Evolutionary conservation across 2,888 invertebrate genomes (phyloP).

Genomic region (Chouioia cunea): DNA sequence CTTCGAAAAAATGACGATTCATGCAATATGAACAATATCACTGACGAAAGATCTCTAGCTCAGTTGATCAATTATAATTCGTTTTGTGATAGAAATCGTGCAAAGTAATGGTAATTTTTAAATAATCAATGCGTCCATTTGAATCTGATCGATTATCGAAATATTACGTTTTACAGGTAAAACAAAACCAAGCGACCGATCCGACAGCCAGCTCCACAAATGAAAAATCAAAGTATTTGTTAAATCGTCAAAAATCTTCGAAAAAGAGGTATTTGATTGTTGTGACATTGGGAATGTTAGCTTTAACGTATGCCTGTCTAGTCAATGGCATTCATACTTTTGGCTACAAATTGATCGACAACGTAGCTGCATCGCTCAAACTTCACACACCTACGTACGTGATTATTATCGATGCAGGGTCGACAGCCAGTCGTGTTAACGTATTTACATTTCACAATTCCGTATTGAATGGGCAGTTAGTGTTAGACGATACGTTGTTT

Average conservation of each 20-base stretch:
- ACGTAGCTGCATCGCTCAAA: constrained; percentile 80
- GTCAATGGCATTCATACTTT: constrained; percentile 58
- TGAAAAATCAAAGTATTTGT: constrained; percentile 23
- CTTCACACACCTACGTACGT: constrained; percentile 82
- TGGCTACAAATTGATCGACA: constrained; percentile 73
- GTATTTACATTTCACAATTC: constrained; percentile 88
- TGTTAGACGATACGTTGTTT: constrained; percentile 86
- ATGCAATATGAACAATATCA: too few species aligned
- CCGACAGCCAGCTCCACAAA: background rate
- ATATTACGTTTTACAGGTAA: constrained; percentile 17
- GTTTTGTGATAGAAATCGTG: too few species aligned
- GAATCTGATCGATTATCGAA: background rate
- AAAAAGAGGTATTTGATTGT: constrained; percentile 52
- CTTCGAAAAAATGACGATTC: too few species aligned
- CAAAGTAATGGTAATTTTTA: too few species aligned
- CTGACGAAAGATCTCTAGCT: too few species aligned
- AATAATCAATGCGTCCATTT: background rate
- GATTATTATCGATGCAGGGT: constrained; percentile 93
- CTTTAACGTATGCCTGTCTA: constrained; percentile 61
- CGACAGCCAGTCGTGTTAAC: constrained; percentile 89
- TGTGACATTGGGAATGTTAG: constrained; percentile 53
- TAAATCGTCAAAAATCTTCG: constrained; percentile 28
- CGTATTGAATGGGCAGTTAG: constrained; percentile 74
- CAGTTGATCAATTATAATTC: too few species aligned
- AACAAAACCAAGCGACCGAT: constrained; percentile 7